These are phyloP conservation scores for Stratiomys singularior DNA, from an alignment of 2,888 invertebrate species.

Conservation along the genomic window DNA sequence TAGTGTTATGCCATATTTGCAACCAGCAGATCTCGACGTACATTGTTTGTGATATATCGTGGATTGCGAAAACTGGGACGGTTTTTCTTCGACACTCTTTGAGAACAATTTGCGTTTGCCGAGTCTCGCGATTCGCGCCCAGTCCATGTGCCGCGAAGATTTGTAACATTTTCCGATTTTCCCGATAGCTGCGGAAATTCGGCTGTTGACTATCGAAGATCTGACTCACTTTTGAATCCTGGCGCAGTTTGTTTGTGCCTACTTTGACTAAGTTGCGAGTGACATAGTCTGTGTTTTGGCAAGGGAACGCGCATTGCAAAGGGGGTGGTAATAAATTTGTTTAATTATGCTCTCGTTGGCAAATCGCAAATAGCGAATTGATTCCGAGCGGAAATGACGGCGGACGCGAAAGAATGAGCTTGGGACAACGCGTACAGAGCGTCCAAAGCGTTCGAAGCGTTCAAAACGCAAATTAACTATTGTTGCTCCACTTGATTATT, in stretches of 20 bases:
- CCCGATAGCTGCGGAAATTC: neutral
- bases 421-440: neutral
- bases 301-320: neutral
- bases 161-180: neutral
- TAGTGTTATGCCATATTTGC: neutral
- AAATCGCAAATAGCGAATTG: conserved; percentile 37
- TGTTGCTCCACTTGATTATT: conserved; percentile 25
- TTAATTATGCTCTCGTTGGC: conserved; percentile 35
- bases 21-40: neutral
- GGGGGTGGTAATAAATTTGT: conserved; percentile 26
- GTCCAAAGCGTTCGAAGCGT: neutral
- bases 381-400: conserved; percentile 38
- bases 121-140: neutral
- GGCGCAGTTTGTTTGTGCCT: neutral
- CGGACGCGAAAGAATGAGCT: neutral
- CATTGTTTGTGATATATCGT: neutral
- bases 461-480: conserved; percentile 24
- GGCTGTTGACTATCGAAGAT: too few relatives aligned
- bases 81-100: neutral
- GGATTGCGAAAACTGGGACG: conserved; percentile 15
- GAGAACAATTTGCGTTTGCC: neutral
- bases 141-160: neutral
- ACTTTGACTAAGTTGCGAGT: neutral
- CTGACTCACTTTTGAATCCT: neutral
- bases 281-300: neutral